Conservation (phyloP, 2,113 vertebrate species). For the Edolisoma coerulescens region DNA sequence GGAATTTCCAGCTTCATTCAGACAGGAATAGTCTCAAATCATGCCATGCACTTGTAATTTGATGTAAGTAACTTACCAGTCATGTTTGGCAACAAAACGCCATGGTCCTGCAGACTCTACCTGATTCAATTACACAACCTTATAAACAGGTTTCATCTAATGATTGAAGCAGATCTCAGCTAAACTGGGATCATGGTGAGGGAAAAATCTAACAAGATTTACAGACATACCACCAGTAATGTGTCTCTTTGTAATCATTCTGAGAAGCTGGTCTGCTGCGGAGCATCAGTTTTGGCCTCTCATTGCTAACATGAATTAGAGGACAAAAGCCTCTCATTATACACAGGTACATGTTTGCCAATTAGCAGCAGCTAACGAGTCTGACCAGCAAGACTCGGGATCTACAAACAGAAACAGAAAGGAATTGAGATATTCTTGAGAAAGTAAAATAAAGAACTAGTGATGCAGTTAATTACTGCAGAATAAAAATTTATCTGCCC, state of each 20-base stretch:
- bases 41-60: conserved; percentile 23
- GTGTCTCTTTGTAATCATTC: background rate
- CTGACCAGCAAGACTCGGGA: background rate
- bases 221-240: conserved; percentile 30
- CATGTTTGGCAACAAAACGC: conserved; percentile 42
- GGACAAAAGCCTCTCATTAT: conserved; percentile 23
- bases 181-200: conserved; percentile 1
- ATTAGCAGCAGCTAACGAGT: conserved; percentile 35
- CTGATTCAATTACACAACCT: conserved; percentile 55
- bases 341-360: background rate
- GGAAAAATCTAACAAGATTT: conserved; percentile 50
- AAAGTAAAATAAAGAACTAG: conserved; percentile 2
- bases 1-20: background rate
- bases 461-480: background rate
- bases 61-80: conserved; percentile 28
- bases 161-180: conserved; percentile 41
- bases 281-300: conserved; percentile 40
- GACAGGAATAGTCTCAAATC: background rate
- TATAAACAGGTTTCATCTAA: conserved; percentile 48
- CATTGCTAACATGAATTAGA: conserved; percentile 8
- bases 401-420: conserved; percentile 16
- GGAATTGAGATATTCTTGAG: conserved; percentile 19
- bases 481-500: conserved; percentile 2
- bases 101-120: conserved; percentile 28
- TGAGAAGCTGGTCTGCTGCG: conserved; percentile 29